Evolutionary conservation across 2,113 vertebrate genomes (phyloP).

Genomic region (Nibea coibor): DNA sequence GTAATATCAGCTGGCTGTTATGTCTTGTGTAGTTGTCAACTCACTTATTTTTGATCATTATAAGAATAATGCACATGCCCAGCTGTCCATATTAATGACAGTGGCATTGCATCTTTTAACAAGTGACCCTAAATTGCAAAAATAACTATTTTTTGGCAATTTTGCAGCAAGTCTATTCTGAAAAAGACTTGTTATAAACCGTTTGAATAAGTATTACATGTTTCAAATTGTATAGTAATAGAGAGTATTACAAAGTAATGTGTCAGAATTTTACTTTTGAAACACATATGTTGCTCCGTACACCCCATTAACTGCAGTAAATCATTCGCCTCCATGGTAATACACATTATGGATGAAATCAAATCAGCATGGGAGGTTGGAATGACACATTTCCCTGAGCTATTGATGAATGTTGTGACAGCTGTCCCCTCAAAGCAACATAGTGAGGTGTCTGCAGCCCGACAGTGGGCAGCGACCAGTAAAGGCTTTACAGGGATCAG

Average conservation of each 20-base stretch:
- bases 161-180: too few species aligned
- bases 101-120: too few species aligned
- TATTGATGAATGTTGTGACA: conserved; percentile 65
- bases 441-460: conserved; percentile 4
- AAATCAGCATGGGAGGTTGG: conserved; percentile 2
- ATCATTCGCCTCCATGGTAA: conserved; percentile 35
- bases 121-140: too few species aligned
- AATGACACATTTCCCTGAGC: conserved; percentile 46
- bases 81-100: too few species aligned
- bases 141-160: too few species aligned
- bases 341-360: conserved; percentile 16
- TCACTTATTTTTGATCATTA: too few species aligned
- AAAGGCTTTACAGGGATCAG: conserved; percentile 52
- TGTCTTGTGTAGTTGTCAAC: too few species aligned
- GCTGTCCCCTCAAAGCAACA: conserved; percentile 33
- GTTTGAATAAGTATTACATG: not conserved
- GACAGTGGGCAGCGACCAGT: not conserved
- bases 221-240: not conserved
- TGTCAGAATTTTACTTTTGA: not conserved
- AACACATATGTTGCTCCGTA: not conserved
- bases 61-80: too few species aligned
- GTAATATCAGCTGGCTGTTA: too few species aligned
- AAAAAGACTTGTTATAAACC: not conserved
- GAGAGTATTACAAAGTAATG: not conserved
- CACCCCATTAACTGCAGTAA: conserved; percentile 1